These are phyloP conservation scores for Sesia bembeciformis DNA, from an alignment of 2,888 invertebrate species.

Conservation along the genomic window DNA sequence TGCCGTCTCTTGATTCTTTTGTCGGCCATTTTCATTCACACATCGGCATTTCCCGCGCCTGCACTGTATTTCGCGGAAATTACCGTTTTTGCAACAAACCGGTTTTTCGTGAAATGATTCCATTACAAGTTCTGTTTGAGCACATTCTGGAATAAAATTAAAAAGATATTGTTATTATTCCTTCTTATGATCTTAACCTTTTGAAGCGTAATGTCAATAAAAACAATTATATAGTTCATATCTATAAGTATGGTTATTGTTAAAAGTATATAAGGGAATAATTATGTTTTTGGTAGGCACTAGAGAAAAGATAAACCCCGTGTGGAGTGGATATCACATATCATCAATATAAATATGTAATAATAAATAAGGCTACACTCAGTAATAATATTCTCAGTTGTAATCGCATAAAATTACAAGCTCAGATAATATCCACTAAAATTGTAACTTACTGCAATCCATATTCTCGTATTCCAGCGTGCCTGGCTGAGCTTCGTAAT, in stretches of 20 bases:
- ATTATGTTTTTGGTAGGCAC: too few species aligned
- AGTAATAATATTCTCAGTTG: too few species aligned
- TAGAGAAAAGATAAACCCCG: too few species aligned
- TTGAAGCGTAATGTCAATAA: too few species aligned
- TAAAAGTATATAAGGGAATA: too few species aligned
- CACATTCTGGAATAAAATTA: constrained; percentile 71
- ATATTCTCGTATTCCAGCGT: constrained; percentile 53
- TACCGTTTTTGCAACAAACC: constrained; percentile 77
- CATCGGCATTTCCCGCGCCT: constrained; percentile 76
- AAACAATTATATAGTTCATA: too few species aligned
- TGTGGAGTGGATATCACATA: too few species aligned
- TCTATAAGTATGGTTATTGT: too few species aligned
- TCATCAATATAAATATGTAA: too few species aligned
- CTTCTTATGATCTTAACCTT: neutral
- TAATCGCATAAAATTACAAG: neutral
- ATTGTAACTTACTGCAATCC: constrained; percentile 76
- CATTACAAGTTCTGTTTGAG: constrained; percentile 65
- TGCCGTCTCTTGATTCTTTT: constrained; percentile 45
- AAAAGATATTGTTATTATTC: neutral
- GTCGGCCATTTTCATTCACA: constrained; percentile 76
- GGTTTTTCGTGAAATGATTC: constrained; percentile 57
- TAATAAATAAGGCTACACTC: too few species aligned
- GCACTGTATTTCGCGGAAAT: constrained; percentile 76
- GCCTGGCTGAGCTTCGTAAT: constrained; percentile 52
- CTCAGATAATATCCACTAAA: neutral